phyloP scores from a whole-genome alignment of 2,113 vertebrate genomes.

The Lophura nycthemera region DNA sequence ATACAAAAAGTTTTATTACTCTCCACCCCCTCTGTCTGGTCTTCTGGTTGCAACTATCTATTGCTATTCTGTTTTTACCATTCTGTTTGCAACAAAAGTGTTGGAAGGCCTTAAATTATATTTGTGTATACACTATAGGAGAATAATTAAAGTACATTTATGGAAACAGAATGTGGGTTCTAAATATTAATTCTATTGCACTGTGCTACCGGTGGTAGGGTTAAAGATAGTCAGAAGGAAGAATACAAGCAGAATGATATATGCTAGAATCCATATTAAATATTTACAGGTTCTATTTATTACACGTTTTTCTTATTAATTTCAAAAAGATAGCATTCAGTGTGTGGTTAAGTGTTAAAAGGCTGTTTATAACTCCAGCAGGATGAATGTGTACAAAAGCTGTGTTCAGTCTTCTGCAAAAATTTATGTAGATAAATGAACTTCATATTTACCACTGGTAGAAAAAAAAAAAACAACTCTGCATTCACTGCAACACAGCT shows the following conservation, averaged over 20 bases:
- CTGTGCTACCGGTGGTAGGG: neutral
- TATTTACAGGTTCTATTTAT: neutral
- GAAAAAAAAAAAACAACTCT: neutral
- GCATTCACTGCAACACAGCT: neutral
- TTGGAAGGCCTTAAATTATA: neutral
- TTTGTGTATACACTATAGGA: neutral
- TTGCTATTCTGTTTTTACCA: neutral
- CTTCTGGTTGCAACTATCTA: neutral
- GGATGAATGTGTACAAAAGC: neutral
- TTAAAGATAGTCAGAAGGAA: neutral
- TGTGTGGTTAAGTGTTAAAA: neutral
- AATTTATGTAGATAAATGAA: neutral
- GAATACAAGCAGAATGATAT: neutral
- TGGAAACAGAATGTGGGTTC: neutral
- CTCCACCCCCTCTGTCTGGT: accelerated
- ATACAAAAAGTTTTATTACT: neutral
- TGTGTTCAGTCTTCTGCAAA: neutral
- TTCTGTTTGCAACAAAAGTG: accelerated
- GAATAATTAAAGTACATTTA: neutral
- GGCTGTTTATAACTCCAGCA: neutral
- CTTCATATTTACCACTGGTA: neutral
- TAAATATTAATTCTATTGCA: neutral
- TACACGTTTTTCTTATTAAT: neutral
- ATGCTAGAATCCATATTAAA: neutral
- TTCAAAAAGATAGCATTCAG: neutral